Conservation (phyloP, 2,888 invertebrate species). For the Cactoblastis cactorum region DNA sequence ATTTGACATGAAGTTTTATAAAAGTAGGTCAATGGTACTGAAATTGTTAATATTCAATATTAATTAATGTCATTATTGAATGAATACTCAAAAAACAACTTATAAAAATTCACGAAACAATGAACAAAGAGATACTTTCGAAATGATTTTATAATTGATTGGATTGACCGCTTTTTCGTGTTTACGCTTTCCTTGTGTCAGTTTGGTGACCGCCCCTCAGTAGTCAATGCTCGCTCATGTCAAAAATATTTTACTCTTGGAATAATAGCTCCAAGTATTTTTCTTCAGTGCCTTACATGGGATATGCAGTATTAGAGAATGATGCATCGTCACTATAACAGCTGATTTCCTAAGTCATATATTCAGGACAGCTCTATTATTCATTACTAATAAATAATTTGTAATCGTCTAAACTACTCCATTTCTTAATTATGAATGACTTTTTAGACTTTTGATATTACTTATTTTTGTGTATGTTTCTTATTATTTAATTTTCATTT, state of each 20-base stretch:
- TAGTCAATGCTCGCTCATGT: conserved; percentile 79
- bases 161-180: conserved; percentile 81
- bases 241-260: conserved; percentile 70
- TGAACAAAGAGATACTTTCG: conserved; percentile 60
- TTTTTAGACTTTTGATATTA: conserved; percentile 14
- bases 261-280: conserved; percentile 72
- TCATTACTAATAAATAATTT: conserved; percentile 71
- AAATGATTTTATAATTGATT: conserved; percentile 73
- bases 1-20: not conserved
- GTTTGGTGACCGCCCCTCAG: conserved; percentile 78
- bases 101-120: conserved; percentile 49
- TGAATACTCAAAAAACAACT: conserved; percentile 77
- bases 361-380: conserved; percentile 78
- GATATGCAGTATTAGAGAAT: conserved; percentile 78
- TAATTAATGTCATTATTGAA: conserved; percentile 48
- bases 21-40: conserved; percentile 52
- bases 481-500: conserved; percentile 16
- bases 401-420: conserved; percentile 68
- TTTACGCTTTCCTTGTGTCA: conserved; percentile 82
- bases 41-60: conserved; percentile 41
- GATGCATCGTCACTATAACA: conserved; percentile 79
- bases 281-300: conserved; percentile 76
- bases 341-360: conserved; percentile 75
- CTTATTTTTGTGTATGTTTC: conserved; percentile 23
- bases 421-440: conserved; percentile 28